phyloP scores from a whole-genome alignment of 2,113 vertebrate genomes.

The Fulmarus glacialis region DNA sequence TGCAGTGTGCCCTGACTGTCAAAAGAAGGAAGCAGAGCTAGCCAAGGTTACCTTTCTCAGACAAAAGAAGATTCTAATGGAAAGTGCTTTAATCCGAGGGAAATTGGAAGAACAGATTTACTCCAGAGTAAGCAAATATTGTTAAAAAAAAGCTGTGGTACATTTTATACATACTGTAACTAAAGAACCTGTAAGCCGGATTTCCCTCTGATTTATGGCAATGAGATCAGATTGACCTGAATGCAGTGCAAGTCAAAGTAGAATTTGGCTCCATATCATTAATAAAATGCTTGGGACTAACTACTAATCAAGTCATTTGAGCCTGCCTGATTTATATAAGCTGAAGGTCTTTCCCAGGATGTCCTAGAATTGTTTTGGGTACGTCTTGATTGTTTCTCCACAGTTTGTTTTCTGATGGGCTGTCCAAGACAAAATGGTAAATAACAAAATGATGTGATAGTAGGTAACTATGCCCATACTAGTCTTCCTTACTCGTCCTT shows the following conservation, averaged over 20 bases:
- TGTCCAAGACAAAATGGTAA: neutral
- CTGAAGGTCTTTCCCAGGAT: neutral
- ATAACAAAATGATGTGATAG: neutral
- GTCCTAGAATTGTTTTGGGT: neutral
- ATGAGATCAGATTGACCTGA: neutral
- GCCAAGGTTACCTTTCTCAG: slow-evolving; percentile 76
- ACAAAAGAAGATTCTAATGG: slow-evolving; percentile 69
- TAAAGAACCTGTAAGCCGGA: neutral
- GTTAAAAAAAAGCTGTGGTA: neutral
- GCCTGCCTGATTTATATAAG: neutral
- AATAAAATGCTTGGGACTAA: neutral
- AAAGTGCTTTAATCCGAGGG: slow-evolving; percentile 52
- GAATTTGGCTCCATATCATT: neutral
- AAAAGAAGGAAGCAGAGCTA: slow-evolving; percentile 62
- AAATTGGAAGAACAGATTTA: slow-evolving; percentile 71
- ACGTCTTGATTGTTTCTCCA: neutral
- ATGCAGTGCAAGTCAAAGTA: neutral
- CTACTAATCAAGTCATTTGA: neutral
- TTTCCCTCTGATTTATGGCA: neutral
- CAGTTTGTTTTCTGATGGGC: neutral
- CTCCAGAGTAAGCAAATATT: slow-evolving; percentile 48
- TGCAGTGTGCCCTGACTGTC: slow-evolving; percentile 63
- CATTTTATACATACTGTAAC: neutral
- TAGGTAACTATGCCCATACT: neutral
- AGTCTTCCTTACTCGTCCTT: neutral